A percentile compares a stretch with the other conserved stretches of the same genome.
Conservation (phyloP, 2,888 invertebrate species). For the Xestia rhomboidea region DNA sequence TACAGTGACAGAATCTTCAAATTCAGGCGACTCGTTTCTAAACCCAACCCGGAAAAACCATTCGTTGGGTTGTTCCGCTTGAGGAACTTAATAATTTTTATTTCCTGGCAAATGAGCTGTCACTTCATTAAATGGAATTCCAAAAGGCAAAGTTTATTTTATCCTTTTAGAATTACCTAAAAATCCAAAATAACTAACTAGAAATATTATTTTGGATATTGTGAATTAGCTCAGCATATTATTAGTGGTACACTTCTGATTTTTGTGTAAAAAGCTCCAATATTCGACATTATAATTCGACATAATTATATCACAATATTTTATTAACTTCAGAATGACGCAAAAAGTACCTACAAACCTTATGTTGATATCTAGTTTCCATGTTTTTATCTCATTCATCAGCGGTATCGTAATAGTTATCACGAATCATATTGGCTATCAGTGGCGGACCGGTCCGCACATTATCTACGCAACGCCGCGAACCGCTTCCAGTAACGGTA, state of each 20-base stretch:
- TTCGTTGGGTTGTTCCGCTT: slow-evolving; percentile 41
- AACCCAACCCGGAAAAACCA: no score
- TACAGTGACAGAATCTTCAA: no score
- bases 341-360: slow-evolving; percentile 19
- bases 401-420: slow-evolving; percentile 74
- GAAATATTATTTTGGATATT: not conserved
- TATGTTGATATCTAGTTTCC: slow-evolving; percentile 63
- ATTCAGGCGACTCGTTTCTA: no score
- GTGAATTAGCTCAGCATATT: not conserved
- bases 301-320: no score
- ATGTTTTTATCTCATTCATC: slow-evolving; percentile 71
- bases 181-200: not conserved
- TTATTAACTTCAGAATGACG: slow-evolving; percentile 12
- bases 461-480: slow-evolving; percentile 83
- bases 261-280: not conserved
- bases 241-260: not conserved
- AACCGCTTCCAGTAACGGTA: slow-evolving; percentile 86
- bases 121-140: slow-evolving; percentile 21
- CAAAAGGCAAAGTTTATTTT: slow-evolving; percentile 17
- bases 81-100: slow-evolving; percentile 30
- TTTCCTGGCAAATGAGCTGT: slow-evolving; percentile 35
- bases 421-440: slow-evolving; percentile 75
- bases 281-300: not conserved
- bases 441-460: slow-evolving; percentile 81
- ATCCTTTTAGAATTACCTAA: slow-evolving; percentile 5